Conservation (phyloP, 1,140 invertebrate species). For the Apis mellifera region DNA sequence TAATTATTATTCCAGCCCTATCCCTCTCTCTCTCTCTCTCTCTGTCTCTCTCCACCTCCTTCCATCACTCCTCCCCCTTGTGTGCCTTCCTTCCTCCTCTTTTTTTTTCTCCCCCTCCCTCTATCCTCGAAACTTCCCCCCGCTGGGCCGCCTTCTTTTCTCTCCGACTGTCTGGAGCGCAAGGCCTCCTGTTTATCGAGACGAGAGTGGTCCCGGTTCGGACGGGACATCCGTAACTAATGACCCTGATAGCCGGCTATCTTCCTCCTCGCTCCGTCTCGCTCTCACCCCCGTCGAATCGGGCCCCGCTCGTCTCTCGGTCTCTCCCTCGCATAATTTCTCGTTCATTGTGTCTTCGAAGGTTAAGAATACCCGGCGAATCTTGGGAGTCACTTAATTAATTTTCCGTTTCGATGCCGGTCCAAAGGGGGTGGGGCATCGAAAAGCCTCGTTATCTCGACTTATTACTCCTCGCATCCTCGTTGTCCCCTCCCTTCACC, state of each 20-base stretch:
- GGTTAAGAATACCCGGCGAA: constrained; percentile 72
- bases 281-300: constrained; percentile 29
- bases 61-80: constrained; percentile 9
- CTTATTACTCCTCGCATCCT: constrained; percentile 67
- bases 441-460: constrained; percentile 72
- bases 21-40: constrained; percentile 7
- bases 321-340: constrained; percentile 58
- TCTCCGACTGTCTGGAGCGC: constrained; percentile 52
- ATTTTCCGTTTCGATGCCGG: constrained; percentile 74
- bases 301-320: constrained; percentile 19
- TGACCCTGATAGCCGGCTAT: constrained; percentile 77
- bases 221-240: constrained; percentile 80
- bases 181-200: constrained; percentile 75
- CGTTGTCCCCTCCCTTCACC: constrained; percentile 51
- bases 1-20: constrained; percentile 79
- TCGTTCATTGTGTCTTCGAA: constrained; percentile 68
- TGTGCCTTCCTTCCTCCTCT: constrained; percentile 4
- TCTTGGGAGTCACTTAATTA: constrained; percentile 74
- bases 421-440: constrained; percentile 52
- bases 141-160: constrained; percentile 51
- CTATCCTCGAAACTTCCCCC: constrained; percentile 42
- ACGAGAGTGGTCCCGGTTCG: constrained; percentile 76
- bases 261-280: constrained; percentile 54
- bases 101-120: background rate
- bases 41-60: background rate